Conservation (phyloP, 2,113 vertebrate species). For the Ciconia stormi region DNA sequence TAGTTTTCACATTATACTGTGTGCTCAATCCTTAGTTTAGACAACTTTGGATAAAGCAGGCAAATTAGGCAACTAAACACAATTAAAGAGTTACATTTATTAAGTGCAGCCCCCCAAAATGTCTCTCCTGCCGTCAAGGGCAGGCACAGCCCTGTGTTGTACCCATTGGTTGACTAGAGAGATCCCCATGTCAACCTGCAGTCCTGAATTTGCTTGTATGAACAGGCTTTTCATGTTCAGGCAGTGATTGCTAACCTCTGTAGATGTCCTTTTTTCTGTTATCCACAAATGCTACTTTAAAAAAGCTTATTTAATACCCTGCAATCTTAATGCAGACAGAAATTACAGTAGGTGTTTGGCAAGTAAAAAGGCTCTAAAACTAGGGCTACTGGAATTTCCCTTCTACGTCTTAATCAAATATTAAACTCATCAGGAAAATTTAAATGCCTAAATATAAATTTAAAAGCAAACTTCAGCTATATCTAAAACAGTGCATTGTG, state of each 20-base stretch:
- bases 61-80: not conserved
- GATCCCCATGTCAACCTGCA: not conserved
- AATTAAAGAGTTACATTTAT: not conserved
- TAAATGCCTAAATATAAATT: not conserved
- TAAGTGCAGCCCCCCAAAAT: not conserved
- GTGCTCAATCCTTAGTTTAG: not conserved
- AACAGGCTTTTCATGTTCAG: not conserved
- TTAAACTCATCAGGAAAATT: not conserved
- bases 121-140: fast-evolving
- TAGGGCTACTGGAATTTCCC: not conserved
- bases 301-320: not conserved
- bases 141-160: fast-evolving
- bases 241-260: not conserved
- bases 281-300: not conserved
- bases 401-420: not conserved
- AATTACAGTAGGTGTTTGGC: not conserved
- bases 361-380: not conserved
- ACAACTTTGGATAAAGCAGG: not conserved
- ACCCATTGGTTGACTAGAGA: not conserved
- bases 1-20: not conserved
- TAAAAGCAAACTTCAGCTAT: not conserved
- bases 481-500: not conserved
- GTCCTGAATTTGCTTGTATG: not conserved
- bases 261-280: not conserved
- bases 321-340: not conserved